A percentile compares a stretch with the other conserved stretches of the same genome.
These are phyloP conservation scores for Toxotes lorentzi DNA, from an alignment of 2,797 vertebrate genomes.

Conservation along the genomic window DNA sequence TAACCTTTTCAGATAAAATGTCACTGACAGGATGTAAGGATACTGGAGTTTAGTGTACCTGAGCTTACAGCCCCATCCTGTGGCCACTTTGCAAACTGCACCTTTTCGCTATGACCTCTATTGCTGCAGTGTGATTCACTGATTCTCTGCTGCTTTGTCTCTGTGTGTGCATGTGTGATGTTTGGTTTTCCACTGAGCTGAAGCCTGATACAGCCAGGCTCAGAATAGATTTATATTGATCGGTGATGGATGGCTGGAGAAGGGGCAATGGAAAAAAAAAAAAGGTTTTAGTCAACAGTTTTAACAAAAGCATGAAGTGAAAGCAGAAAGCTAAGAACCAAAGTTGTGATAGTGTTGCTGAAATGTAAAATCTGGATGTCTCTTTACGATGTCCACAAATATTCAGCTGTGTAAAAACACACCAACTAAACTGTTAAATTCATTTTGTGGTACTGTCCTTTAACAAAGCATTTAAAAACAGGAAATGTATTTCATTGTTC, in stretches of 20 bases:
- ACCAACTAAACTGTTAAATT: not conserved
- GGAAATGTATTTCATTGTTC: not conserved
- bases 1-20: conserved; percentile 26
- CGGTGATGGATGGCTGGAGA: conserved; percentile 29
- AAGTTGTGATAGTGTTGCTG: not conserved
- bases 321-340: not conserved
- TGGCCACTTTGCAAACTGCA: conserved; percentile 50
- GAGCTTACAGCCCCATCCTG: conserved; percentile 47
- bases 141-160: conserved; percentile 18
- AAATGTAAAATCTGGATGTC: not conserved
- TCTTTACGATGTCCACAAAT: not conserved
- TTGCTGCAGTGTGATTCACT: conserved; percentile 53
- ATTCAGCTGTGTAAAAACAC: not conserved
- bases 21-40: not conserved
- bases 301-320: conserved; percentile 3
- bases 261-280: conserved; percentile 35
- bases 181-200: conserved; percentile 64
- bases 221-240: conserved; percentile 74
- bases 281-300: conserved; percentile 1
- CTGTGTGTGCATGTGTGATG: conserved; percentile 34
- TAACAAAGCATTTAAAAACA: conserved; percentile 1
- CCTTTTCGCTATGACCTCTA: conserved; percentile 43
- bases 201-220: conserved; percentile 52
- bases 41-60: not conserved
- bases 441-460: not conserved